Percentiles rank a stretch among this genome's conserved stretches.
These are phyloP conservation scores for Nycticryphes semicollaris DNA, from an alignment of 2,113 vertebrate genomes.

Conservation along the genomic window DNA sequence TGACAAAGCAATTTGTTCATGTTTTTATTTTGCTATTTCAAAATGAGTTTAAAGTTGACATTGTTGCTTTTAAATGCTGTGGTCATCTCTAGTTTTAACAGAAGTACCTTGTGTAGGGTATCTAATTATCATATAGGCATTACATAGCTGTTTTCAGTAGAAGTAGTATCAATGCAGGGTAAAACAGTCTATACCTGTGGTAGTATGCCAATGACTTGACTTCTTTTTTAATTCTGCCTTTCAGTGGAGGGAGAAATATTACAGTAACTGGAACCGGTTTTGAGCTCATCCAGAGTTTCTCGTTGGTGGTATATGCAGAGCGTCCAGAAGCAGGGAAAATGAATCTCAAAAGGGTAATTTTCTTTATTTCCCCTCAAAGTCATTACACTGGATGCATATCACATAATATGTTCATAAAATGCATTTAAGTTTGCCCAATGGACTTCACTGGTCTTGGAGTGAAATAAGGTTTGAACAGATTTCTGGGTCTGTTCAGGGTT, in stretches of 20 bases:
- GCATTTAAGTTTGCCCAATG: background rate
- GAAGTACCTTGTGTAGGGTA: background rate
- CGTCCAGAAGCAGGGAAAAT: conserved; percentile 58
- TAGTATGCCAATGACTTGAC: background rate
- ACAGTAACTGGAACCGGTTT: conserved; percentile 84
- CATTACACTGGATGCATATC: background rate
- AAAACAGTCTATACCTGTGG: background rate
- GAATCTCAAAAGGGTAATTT: conserved; percentile 31
- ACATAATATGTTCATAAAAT: background rate
- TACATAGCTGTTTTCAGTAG: background rate
- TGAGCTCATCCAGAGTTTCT: conserved; percentile 86
- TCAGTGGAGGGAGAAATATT: conserved; percentile 90
- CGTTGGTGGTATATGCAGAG: conserved; percentile 80
- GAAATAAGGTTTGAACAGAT: background rate
- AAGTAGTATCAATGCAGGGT: background rate
- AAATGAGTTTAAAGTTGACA: background rate
- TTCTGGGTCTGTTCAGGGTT: background rate
- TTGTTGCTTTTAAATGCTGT: background rate
- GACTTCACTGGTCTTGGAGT: background rate
- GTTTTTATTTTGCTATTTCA: background rate
- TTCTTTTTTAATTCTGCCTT: conserved; percentile 41
- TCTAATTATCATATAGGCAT: background rate
- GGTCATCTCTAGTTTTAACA: background rate
- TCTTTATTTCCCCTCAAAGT: background rate
- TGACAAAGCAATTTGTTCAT: background rate